Conservation (phyloP, 2,888 invertebrate genomes). For the Aspidiotus rigidus region DNA sequence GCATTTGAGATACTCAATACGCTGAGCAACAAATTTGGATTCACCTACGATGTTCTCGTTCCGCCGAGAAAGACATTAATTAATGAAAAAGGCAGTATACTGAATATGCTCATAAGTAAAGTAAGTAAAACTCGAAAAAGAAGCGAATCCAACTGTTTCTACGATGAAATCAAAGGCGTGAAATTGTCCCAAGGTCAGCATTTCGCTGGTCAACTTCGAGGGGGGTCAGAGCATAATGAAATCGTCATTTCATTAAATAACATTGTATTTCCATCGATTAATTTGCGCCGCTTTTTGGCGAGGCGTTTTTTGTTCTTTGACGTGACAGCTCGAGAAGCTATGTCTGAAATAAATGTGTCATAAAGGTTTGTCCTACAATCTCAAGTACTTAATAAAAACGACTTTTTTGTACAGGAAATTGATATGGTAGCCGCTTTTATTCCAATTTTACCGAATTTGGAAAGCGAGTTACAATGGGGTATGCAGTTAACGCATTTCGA, state of each 20-base stretch:
- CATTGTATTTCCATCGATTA: too few species aligned
- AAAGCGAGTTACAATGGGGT: conserved; percentile 52
- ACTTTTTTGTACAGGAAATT: conserved; percentile 50
- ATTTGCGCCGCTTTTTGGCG: too few species aligned
- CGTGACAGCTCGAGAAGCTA: too few species aligned
- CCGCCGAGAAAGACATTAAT: conserved; percentile 57
- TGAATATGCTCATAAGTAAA: conserved; percentile 53
- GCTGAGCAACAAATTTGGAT: conserved; percentile 58
- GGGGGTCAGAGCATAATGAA: too few species aligned
- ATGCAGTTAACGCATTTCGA: conserved; percentile 61
- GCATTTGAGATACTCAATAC: conserved; percentile 63
- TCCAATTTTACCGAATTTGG: conserved; percentile 55
- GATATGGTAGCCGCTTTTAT: conserved; percentile 71
- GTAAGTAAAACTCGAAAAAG: conserved; percentile 43
- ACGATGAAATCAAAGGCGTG: too few species aligned
- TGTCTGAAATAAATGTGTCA: not conserved
- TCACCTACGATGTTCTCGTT: conserved; percentile 59
- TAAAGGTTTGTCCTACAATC: not conserved
- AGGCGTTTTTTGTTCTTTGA: too few species aligned
- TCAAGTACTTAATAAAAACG: not conserved
- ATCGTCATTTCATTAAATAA: too few species aligned
- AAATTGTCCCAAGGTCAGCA: too few species aligned
- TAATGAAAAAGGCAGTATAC: conserved; percentile 50
- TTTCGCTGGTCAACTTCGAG: too few species aligned
- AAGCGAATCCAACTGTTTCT: too few species aligned